These are phyloP conservation scores for Serripes groenlandicus DNA, from an alignment of 2,888 invertebrate species.

Conservation along the genomic window DNA sequence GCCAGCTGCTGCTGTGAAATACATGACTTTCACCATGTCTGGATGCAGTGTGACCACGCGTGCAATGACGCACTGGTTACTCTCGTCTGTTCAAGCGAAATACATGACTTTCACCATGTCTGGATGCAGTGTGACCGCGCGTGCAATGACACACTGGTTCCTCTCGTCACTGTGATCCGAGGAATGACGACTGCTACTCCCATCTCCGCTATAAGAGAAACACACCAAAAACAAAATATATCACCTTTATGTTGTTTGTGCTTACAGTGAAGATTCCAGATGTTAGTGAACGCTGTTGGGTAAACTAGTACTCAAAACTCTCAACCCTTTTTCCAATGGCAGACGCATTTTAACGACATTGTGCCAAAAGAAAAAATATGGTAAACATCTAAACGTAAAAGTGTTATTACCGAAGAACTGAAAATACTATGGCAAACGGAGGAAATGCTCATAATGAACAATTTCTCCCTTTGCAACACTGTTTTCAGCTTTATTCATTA, in stretches of 20 bases:
- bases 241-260: neutral
- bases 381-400: no score
- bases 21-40: constrained; percentile 99
- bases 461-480: no score
- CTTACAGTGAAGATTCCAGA: no score
- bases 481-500: no score
- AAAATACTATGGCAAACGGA: no score
- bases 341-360: neutral
- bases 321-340: no score
- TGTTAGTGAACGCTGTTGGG: no score
- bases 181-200: constrained; percentile 93
- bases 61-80: constrained; percentile 91
- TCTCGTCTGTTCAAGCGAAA: constrained; percentile 91
- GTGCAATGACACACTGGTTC: constrained; percentile 97
- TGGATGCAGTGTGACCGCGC: constrained; percentile 99
- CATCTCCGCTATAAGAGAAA: constrained; percentile 92
- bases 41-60: constrained; percentile 99
- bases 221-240: neutral
- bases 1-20: no score
- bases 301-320: no score
- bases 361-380: no score
- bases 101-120: constrained; percentile 99
- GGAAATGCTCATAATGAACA: no score
- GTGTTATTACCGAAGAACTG: no score
- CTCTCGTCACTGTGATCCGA: constrained; percentile 95